Evolutionary conservation across 2,888 invertebrate species (phyloP).

Genomic region (Rotaria macrura): DNA sequence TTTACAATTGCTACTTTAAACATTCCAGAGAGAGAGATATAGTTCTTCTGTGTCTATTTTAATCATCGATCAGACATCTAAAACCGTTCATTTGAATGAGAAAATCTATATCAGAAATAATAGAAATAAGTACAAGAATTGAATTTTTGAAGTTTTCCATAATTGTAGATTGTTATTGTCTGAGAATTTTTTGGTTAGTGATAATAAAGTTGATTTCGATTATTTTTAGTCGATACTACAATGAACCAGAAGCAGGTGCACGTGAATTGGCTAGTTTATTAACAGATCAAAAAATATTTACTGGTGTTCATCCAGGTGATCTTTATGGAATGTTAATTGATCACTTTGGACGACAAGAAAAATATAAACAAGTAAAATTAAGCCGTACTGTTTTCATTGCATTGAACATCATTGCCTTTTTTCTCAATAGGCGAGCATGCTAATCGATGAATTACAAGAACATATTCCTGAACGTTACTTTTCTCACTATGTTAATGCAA

Average conservation of each 20-base stretch:
- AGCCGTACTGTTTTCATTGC: no score
- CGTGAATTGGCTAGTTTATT: conserved; percentile 56
- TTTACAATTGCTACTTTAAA: no score
- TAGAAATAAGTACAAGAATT: no score
- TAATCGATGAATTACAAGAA: conserved; percentile 28
- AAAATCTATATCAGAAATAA: no score
- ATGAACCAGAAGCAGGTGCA: conserved; percentile 56
- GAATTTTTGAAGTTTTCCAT: no score
- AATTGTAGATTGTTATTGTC: no score
- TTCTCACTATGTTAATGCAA: conserved; percentile 31
- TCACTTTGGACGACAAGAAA: conserved; percentile 52
- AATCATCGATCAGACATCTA: no score
- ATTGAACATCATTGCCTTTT: not conserved
- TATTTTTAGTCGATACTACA: conserved; percentile 54
- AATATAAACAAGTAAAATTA: conserved; percentile 47
- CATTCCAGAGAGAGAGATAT: no score
- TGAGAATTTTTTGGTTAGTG: no score
- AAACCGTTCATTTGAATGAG: no score
- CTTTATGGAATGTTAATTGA: conserved; percentile 57
- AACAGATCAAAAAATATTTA: conserved; percentile 52
- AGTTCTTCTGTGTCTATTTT: no score
- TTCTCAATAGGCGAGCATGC: not conserved
- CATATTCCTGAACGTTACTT: conserved; percentile 29
- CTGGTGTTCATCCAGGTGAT: conserved; percentile 55
- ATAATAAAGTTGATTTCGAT: no score